A percentile compares a stretch with the other conserved stretches of the same genome.
These are phyloP conservation scores for Linurgus olivaceus DNA, from an alignment of 2,797 vertebrate genomes.

Conservation along the genomic window DNA sequence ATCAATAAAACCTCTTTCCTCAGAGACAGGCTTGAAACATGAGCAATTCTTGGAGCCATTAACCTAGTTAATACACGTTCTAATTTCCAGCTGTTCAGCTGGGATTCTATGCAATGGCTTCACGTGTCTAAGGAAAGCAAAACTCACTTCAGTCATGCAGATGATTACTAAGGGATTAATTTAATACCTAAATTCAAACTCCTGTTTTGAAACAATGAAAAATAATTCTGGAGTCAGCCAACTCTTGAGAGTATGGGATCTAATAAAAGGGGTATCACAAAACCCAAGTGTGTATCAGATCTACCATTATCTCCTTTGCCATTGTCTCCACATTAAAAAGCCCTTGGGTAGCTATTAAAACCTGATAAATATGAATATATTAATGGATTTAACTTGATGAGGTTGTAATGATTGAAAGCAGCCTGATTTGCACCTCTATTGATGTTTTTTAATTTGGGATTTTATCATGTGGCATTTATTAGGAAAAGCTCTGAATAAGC, in stretches of 20 bases:
- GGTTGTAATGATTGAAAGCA: not conserved
- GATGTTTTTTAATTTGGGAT: not conserved
- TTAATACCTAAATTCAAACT: not conserved
- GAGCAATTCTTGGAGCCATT: conserved; percentile 9
- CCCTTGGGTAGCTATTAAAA: not conserved
- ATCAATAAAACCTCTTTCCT: not conserved
- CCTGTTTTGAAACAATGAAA: not conserved
- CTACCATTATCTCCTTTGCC: not conserved
- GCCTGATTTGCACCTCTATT: not conserved
- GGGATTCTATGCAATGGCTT: conserved; percentile 1
- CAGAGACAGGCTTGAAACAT: not conserved
- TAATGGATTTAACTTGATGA: not conserved
- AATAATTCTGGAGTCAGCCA: not conserved
- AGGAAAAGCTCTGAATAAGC: not conserved
- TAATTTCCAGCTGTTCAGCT: conserved; percentile 26
- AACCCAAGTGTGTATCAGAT: not conserved
- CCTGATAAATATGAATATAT: not conserved
- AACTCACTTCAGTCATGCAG: not conserved
- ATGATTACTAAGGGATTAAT: not conserved
- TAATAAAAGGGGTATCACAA: not conserved
- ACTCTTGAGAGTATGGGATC: not conserved
- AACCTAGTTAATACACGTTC: conserved; percentile 39
- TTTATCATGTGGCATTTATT: not conserved
- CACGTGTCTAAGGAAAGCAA: not conserved
- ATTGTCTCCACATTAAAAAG: not conserved